Percentiles rank a stretch among this genome's conserved stretches.
These are phyloP conservation scores for Stomatorhinus walkeri DNA, from an alignment of 2,797 vertebrate species.

Conservation along the genomic window DNA sequence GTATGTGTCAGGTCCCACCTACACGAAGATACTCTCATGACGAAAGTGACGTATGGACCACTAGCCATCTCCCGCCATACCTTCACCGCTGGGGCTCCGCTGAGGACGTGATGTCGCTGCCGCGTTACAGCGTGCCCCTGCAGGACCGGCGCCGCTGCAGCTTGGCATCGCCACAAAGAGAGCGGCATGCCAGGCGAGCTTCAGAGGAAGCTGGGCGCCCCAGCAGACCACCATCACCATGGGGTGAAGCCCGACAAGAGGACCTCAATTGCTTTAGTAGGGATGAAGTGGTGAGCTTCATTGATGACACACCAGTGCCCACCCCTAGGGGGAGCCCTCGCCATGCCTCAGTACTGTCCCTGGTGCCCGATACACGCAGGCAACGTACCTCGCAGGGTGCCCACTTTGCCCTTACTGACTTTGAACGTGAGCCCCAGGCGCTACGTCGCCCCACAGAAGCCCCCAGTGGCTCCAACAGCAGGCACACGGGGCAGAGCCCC, in stretches of 20 bases:
- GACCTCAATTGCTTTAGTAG: constrained; percentile 69
- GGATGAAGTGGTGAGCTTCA: constrained; percentile 73
- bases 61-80: constrained; percentile 71
- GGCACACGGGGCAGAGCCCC: constrained; percentile 26
- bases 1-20: constrained; percentile 73
- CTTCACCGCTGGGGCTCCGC: constrained; percentile 78
- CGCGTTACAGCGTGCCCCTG: constrained; percentile 64
- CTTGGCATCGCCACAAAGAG: constrained; percentile 66
- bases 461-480: constrained; percentile 26
- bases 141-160: constrained; percentile 68
- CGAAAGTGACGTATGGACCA: constrained; percentile 83
- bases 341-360: constrained; percentile 63
- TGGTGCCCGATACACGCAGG: constrained; percentile 61
- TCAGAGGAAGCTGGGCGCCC: constrained; percentile 73
- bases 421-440: constrained; percentile 75
- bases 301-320: constrained; percentile 67
- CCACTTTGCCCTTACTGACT: constrained; percentile 72
- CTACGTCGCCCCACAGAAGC: constrained; percentile 56
- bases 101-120: constrained; percentile 71
- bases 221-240: constrained; percentile 54
- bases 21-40: constrained; percentile 89
- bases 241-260: constrained; percentile 57
- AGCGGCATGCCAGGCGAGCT: constrained; percentile 66
- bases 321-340: constrained; percentile 66
- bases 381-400: constrained; percentile 53